These are phyloP conservation scores for Conistra vaccinii DNA, from an alignment of 2,888 invertebrate species.

Conservation along the genomic window DNA sequence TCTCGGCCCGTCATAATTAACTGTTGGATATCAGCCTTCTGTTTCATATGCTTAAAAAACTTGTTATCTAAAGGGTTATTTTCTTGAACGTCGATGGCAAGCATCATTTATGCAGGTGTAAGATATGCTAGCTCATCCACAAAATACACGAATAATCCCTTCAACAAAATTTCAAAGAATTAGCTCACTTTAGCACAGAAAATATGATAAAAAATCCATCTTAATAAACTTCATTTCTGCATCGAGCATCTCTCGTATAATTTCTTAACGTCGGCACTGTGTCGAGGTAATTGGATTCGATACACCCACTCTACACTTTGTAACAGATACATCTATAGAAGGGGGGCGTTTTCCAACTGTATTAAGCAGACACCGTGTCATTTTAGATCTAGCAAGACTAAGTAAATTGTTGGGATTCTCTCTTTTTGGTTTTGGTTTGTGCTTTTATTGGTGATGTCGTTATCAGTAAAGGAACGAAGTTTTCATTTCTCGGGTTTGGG, in stretches of 20 bases:
- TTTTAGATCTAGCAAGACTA: conserved; percentile 38
- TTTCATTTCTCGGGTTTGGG: background rate
- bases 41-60: too few species aligned
- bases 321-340: conserved; percentile 60
- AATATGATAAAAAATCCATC: conserved; percentile 55
- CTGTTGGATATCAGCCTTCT: too few species aligned
- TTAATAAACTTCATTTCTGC: conserved; percentile 62
- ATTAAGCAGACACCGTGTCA: conserved; percentile 58
- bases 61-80: too few species aligned
- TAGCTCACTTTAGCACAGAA: conserved; percentile 30
- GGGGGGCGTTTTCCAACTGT: conserved; percentile 54
- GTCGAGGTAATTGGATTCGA: conserved; percentile 77
- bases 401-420: conserved; percentile 12
- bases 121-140: background rate
- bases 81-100: too few species aligned
- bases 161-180: conserved; percentile 22
- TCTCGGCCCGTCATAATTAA: too few species aligned
- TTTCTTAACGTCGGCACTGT: conserved; percentile 78
- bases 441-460: background rate
- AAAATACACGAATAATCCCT: conserved; percentile 1
- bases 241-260: conserved; percentile 72
- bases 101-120: background rate
- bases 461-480: rapidly evolving
- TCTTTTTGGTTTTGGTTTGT: conserved; percentile 2
- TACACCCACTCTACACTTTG: conserved; percentile 66